Evolutionary conservation across 2,888 invertebrate species (phyloP), one percentile per base, ranked within the genome.

Genomic region (Agriotes lineatus): DNA sequence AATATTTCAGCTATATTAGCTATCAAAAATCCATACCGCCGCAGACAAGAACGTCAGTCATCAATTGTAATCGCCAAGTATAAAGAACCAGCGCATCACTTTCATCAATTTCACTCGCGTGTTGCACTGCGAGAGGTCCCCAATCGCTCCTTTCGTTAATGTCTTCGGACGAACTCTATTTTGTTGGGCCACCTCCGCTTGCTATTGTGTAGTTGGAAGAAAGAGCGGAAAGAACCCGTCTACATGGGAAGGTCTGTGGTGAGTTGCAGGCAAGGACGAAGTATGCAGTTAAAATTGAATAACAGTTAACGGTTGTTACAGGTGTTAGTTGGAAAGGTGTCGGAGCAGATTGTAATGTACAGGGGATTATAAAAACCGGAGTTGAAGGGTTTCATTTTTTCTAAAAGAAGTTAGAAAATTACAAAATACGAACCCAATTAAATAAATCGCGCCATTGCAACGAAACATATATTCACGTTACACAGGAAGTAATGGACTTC

Each of bases 81-180:
- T 56, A 63, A 63, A 63, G 44, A 56, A 56, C 48, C 48, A 52
- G 25, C 54, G 54, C 37, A 65, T 59, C 64, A 50, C 59, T 69
- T 60, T 54, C 64, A 69, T 69, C 65, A 69, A 65, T 65, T 69
- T 52, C 22, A 35, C 48, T 63, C 50, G 64, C 64, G 48, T 65
- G 65, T 33, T 44, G 37, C 54, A 14, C 56, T 44, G 56, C 42
- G 39, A 56, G 63, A 30, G 56, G 56, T 56, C 54, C 16, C 12
- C 37, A 63, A 42, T 45, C 56, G 54, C 3, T 42, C 63, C 20
- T 39, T 62, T 7, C 61, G 22, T 20, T 62, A 16, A 20, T 16
- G 50, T 12, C 25, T 37, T 18, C 39, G 18, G 19, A 14, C 9
- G 30, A 2, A 6, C 18, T 52, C 4, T 52, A 42, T 52, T 62